A percentile compares a stretch with the other conserved stretches of the same genome.
Conservation (phyloP, 2,797 vertebrate genomes). For the Dallia pectoralis region DNA sequence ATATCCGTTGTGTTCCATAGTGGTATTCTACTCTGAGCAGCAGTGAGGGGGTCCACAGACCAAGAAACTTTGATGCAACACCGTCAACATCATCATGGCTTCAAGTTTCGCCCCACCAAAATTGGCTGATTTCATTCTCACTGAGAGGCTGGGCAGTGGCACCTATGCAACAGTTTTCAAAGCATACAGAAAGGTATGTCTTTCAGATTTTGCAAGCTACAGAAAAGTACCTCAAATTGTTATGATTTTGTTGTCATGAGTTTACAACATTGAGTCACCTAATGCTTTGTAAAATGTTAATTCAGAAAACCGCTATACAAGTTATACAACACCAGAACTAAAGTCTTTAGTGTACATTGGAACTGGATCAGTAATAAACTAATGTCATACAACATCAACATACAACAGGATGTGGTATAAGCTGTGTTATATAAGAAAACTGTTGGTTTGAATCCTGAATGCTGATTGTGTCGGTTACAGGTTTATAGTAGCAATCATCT, state of each 20-base stretch:
- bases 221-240: background rate
- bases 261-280: too few relatives aligned
- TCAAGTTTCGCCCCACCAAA: constrained; percentile 85
- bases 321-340: too few relatives aligned
- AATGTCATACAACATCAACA: background rate
- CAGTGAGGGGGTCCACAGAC: background rate
- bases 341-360: background rate
- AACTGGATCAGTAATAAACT: background rate
- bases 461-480: too few relatives aligned
- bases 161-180: constrained; percentile 95
- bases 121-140: constrained; percentile 86
- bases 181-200: constrained; percentile 86
- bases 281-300: too few relatives aligned
- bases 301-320: too few relatives aligned
- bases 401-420: too few relatives aligned
- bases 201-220: background rate
- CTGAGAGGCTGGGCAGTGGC: constrained; percentile 89
- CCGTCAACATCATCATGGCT: constrained; percentile 70
- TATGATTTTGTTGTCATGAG: background rate
- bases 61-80: constrained; percentile 37
- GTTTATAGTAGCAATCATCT: too few relatives aligned
- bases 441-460: too few relatives aligned
- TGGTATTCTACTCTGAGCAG: background rate
- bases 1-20: background rate
- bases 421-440: too few relatives aligned